Evolutionary conservation across 2,113 vertebrate genomes (phyloP).

Genomic region (Gasterosteus aculeatus): DNA sequence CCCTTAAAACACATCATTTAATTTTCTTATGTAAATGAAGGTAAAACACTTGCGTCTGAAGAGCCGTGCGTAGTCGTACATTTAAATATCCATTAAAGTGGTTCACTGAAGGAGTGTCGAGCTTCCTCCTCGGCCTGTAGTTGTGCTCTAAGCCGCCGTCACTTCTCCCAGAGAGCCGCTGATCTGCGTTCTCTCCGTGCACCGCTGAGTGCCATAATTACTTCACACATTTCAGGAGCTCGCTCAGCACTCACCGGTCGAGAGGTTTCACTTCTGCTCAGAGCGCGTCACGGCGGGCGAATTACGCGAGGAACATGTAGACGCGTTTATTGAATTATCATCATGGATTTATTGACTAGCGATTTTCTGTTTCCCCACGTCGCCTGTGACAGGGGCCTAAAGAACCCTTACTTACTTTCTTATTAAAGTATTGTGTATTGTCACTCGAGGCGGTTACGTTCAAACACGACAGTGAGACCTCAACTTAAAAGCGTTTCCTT

Average conservation of each 20-base stretch:
- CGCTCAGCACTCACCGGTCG: slow-evolving; percentile 11
- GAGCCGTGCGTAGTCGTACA: slow-evolving; percentile 2
- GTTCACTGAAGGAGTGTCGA: slow-evolving; percentile 23
- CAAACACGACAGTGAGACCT: too few relatives aligned
- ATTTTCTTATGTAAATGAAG: slow-evolving; percentile 25
- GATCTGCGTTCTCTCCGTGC: slow-evolving; percentile 55
- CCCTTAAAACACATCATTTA: background rate
- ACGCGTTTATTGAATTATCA: background rate
- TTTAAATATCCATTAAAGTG: slow-evolving; percentile 23
- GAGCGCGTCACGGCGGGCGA: background rate
- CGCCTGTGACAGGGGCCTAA: background rate
- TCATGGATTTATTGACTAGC: too few relatives aligned
- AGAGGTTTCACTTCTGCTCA: slow-evolving; percentile 32
- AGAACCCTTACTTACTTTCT: background rate
- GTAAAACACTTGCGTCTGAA: background rate
- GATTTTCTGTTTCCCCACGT: background rate
- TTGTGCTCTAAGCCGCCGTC: slow-evolving; percentile 39
- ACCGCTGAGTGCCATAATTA: slow-evolving; percentile 57
- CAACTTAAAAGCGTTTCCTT: too few relatives aligned
- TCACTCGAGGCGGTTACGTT: background rate
- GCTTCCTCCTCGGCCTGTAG: slow-evolving; percentile 43
- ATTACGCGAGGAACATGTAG: background rate
- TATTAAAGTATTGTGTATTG: background rate
- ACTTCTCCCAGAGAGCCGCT: slow-evolving; percentile 26
- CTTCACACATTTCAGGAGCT: slow-evolving; percentile 49